phyloP scores from a whole-genome alignment of 2,888 invertebrate genomes.

The Ischnus inquisitorius region DNA sequence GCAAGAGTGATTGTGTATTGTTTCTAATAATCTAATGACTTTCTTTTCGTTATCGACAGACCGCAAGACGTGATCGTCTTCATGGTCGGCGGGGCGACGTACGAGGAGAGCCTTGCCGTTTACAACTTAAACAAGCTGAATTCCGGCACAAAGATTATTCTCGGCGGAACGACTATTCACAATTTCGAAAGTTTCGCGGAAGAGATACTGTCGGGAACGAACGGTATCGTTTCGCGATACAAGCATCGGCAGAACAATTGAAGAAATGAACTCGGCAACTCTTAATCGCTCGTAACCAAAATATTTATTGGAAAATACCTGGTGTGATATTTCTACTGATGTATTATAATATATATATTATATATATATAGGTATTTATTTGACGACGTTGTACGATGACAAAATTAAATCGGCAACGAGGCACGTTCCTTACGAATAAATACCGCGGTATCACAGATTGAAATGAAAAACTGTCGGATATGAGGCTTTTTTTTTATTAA shows the following conservation, averaged over 20 bases:
- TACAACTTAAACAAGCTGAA: conserved; percentile 92
- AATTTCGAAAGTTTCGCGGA: conserved; percentile 94
- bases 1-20: conserved; percentile 74
- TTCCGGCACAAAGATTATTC: conserved; percentile 91
- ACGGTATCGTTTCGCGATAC: conserved; percentile 89
- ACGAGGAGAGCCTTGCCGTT: conserved; percentile 96
- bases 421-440: conserved; percentile 51
- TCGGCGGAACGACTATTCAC: conserved; percentile 97
- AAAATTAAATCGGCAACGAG: conserved; percentile 34
- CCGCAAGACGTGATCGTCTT: conserved; percentile 98
- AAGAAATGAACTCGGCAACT: conserved; percentile 58
- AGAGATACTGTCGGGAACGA: conserved; percentile 90
- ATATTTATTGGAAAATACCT: conserved; percentile 74
- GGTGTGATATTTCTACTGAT: conserved; percentile 66
- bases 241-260: conserved; percentile 82
- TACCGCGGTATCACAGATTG: conserved; percentile 50
- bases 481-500: not conserved
- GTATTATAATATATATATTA: conserved; percentile 56
- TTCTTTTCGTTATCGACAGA: conserved; percentile 84
- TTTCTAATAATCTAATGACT: conserved; percentile 31
- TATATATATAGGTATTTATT: conserved; percentile 63
- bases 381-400: conserved; percentile 54
- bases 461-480: conserved; percentile 46
- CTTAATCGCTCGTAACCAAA: conserved; percentile 66
- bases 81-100: conserved; percentile 98